These are phyloP conservation scores for Lasioglossum morio DNA, from an alignment of 2,888 invertebrate species.

Conservation along the genomic window DNA sequence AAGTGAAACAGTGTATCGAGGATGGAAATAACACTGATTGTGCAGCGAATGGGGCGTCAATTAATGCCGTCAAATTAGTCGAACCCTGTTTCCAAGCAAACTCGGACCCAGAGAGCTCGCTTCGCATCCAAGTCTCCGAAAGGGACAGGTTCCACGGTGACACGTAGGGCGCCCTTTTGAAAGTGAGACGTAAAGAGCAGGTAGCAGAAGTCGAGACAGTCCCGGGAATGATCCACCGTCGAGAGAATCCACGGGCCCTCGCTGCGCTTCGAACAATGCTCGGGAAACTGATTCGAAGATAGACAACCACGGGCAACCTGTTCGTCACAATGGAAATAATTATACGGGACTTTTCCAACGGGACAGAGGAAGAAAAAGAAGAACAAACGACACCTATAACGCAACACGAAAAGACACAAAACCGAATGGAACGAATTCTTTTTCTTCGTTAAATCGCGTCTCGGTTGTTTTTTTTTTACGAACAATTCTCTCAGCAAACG, in stretches of 20 bases:
- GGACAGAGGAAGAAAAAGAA: neutral
- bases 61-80: neutral
- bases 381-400: neutral
- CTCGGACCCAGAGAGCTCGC: neutral
- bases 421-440: neutral
- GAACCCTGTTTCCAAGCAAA: neutral
- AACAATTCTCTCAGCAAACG: too few species aligned
- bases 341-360: slow-evolving; percentile 12
- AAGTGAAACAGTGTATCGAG: too few species aligned
- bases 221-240: neutral
- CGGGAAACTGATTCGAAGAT: slow-evolving; percentile 10
- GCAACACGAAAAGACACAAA: neutral
- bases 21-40: too few species aligned
- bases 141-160: slow-evolving; percentile 7
- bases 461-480: too few species aligned
- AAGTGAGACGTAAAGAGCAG: slow-evolving; percentile 43
- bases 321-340: slow-evolving; percentile 11
- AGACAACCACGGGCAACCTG: neutral
- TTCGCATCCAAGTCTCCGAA: neutral
- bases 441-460: neutral
- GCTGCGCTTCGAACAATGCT: slow-evolving; percentile 11
- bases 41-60: neutral
- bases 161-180: slow-evolving; percentile 3
- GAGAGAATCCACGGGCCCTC: neutral
- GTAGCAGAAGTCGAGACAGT: slow-evolving; percentile 39